Percentiles rank a stretch among this genome's conserved stretches.
phyloP scores from a whole-genome alignment of 2,113 vertebrate genomes.

The Poicephalus meyeri region DNA sequence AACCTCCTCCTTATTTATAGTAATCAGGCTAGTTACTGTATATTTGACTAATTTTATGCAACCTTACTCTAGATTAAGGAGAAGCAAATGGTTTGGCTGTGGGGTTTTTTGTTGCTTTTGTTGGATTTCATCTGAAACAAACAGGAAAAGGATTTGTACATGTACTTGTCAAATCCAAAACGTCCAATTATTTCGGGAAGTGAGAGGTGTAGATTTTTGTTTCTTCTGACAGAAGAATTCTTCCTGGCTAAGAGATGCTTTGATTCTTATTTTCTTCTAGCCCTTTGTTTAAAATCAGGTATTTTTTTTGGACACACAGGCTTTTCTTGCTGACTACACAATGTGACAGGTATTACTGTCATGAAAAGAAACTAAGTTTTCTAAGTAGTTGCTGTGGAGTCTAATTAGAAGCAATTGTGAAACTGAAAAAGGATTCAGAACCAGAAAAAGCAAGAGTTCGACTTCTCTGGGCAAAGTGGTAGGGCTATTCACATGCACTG shows the following conservation, averaged over 20 bases:
- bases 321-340: background rate
- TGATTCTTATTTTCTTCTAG: background rate
- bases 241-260: background rate
- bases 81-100: background rate
- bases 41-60: conserved; percentile 5
- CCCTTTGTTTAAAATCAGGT: background rate
- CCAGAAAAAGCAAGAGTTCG: background rate
- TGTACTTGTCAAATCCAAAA: background rate
- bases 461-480: background rate
- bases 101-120: background rate
- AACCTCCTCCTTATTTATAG: background rate
- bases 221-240: background rate
- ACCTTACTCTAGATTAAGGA: background rate
- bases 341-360: background rate
- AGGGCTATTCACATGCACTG: background rate
- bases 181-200: background rate
- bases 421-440: background rate
- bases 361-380: background rate
- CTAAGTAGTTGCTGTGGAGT: background rate
- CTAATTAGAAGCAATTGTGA: background rate
- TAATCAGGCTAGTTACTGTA: background rate
- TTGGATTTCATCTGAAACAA: background rate
- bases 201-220: background rate
- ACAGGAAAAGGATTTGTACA: background rate
- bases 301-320: background rate